Evolutionary conservation across 2,113 vertebrate species (phyloP), one percentile per base, ranked within the genome.

Genomic region (Misgurnus anguillicaudatus): DNA sequence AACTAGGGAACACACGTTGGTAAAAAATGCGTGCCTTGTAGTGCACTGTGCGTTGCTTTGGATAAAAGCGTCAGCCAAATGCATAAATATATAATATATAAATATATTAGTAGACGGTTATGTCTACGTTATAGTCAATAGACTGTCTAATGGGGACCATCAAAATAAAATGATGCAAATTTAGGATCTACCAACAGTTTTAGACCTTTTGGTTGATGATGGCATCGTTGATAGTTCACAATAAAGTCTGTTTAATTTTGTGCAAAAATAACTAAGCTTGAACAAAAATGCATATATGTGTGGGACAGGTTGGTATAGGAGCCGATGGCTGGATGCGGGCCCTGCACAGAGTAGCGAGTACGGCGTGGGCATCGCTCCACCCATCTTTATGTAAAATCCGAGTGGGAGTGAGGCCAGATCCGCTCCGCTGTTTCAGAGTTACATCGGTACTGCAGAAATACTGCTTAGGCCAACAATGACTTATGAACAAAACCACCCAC

Each of bases 341-440:
- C 24, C 63, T 9, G 51, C 39, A 58, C 60, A 60, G 64, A 42
- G 19, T 75, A 48, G 65, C 36, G 9, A 60, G 74, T 19, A 39
- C 11, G 41, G 87, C 84, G 89, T 90, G 86, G 91, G 91, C 80
- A 80, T 82, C n/a, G 80, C 21, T 81, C 78, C 14, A 77, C 77
- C 57, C 70, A 75, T 85, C 85, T 90, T 90, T 89, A 92, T 89
- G 89, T 90, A 90, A 90, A 91, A 73, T 24, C 66, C 81, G 74
- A 83, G 91, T 91, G 84, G 90, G 89, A 88, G 88, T 82, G 63
- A 68, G 80, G 62, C 66, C 72, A 38, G 57, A 75, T 84, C 84
- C 61, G 48, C 78, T 82, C 83, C 41, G 67, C 66, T 71, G 62
- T 61, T 77, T 60, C 51, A 48, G 61, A 85, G 81, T 55, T 24